phyloP scores from a whole-genome alignment of 2,888 invertebrate species.

The Andrena minutula region DNA sequence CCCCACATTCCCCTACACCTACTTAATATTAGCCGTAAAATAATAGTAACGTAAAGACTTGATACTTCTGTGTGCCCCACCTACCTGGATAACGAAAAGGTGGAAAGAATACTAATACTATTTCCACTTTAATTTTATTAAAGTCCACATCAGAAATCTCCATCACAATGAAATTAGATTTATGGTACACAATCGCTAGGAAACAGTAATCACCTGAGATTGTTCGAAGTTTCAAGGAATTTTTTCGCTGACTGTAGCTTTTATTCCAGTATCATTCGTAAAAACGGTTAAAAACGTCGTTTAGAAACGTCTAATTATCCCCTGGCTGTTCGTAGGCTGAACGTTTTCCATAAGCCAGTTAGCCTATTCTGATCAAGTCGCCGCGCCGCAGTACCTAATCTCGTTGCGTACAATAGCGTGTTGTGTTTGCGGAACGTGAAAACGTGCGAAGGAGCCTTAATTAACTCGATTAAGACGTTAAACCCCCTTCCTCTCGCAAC shows the following conservation, averaged over 20 bases:
- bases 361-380: slow-evolving; percentile 49
- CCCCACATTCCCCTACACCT: too few relatives aligned
- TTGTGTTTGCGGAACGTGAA: slow-evolving; percentile 71
- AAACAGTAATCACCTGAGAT: background rate
- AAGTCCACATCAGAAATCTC: too few relatives aligned
- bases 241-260: background rate
- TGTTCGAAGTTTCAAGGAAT: background rate
- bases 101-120: too few relatives aligned
- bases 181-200: too few relatives aligned
- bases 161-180: too few relatives aligned
- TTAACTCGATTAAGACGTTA: slow-evolving; percentile 75
- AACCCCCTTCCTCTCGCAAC: slow-evolving; percentile 45
- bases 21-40: too few relatives aligned
- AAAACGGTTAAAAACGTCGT: slow-evolving; percentile 42
- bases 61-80: too few relatives aligned
- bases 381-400: slow-evolving; percentile 68
- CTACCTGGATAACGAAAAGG: too few relatives aligned
- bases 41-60: too few relatives aligned
- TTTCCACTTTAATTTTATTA: too few relatives aligned
- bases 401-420: slow-evolving; percentile 73
- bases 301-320: slow-evolving; percentile 71
- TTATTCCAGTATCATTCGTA: background rate
- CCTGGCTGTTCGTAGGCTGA: slow-evolving; percentile 41
- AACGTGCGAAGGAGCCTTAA: slow-evolving; percentile 72
- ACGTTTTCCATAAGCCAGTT: slow-evolving; percentile 61